Evolutionary conservation across 2,113 vertebrate species (phyloP).

Genomic region (Pithys albifrons): DNA sequence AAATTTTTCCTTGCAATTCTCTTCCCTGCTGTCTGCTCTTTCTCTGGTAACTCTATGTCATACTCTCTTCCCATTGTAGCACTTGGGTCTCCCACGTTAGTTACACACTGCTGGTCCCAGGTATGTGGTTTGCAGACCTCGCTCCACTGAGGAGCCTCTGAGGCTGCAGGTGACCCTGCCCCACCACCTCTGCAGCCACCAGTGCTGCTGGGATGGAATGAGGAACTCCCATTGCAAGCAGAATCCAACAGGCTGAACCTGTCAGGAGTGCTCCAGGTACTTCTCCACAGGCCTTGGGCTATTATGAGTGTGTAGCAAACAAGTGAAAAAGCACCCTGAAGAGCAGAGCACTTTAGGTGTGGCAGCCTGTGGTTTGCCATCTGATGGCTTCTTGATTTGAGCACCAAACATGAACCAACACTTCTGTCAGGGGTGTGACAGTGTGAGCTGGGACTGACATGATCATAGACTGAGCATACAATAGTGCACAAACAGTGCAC

Average conservation of each 20-base stretch:
- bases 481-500: background rate
- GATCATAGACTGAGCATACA: background rate
- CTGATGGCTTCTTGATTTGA: background rate
- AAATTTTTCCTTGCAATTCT: background rate
- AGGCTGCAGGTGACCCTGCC: background rate
- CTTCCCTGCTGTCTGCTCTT: background rate
- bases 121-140: background rate
- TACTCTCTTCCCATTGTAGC: rapidly evolving
- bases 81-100: rapidly evolving
- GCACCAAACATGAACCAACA: background rate
- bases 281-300: background rate
- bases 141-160: background rate
- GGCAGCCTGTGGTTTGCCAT: background rate
- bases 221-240: background rate
- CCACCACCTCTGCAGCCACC: background rate
- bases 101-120: background rate
- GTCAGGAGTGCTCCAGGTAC: background rate
- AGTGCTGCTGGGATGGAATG: rapidly evolving
- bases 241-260: background rate
- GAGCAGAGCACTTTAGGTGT: rapidly evolving
- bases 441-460: background rate
- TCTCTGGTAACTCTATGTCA: background rate
- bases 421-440: background rate
- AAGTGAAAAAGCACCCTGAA: background rate
- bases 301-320: background rate